Percentiles rank a stretch among this genome's conserved stretches.
Conservation (phyloP, 2,113 vertebrate species). For the Ahaetulla prasina region DNA sequence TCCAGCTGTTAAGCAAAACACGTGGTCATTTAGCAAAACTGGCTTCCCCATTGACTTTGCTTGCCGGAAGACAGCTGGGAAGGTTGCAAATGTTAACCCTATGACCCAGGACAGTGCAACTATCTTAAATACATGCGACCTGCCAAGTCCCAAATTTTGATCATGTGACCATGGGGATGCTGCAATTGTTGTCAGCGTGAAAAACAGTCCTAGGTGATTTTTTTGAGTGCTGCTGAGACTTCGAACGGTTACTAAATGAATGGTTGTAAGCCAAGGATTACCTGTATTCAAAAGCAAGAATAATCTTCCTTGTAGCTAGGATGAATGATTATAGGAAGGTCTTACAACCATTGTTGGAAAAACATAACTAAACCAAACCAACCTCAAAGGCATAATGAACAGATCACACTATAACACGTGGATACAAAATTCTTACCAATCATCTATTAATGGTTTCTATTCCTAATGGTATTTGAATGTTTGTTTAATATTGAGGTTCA, state of each 20-base stretch:
- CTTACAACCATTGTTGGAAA: not conserved
- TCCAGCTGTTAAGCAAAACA: not conserved
- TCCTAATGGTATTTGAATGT: not conserved
- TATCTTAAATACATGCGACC: not conserved
- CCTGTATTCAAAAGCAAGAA: not conserved
- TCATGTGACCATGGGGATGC: not conserved
- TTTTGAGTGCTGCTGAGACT: not conserved
- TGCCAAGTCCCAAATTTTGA: not conserved
- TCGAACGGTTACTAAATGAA: not conserved
- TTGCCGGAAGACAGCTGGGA: not conserved
- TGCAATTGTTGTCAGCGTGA: not conserved
- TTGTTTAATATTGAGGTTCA: not conserved
- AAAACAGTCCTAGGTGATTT: not conserved
- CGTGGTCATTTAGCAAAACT: not conserved
- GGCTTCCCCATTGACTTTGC: not conserved
- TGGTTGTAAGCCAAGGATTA: not conserved
- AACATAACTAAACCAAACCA: not conserved
- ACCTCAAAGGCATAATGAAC: not conserved
- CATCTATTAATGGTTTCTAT: not conserved
- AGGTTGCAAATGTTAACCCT: not conserved
- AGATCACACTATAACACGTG: not conserved
- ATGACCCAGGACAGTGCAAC: not conserved
- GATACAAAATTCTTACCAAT: not conserved
- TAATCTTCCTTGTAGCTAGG: not conserved
- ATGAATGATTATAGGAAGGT: not conserved